Evolutionary conservation across 2,888 invertebrate species (phyloP).

Genomic region (Lepidochrysops patricia): DNA sequence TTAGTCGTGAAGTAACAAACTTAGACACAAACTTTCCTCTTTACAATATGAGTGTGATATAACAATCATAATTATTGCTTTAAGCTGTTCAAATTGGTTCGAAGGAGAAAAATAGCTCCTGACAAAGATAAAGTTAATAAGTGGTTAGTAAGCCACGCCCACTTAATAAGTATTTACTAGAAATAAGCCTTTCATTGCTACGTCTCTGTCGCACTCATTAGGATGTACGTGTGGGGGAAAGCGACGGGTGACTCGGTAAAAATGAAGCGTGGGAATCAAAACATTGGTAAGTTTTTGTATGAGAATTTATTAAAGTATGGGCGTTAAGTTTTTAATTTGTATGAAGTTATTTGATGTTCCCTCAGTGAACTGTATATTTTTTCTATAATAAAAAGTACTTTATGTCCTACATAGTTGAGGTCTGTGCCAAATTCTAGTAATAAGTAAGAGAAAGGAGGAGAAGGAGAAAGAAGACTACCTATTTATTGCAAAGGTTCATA

Average conservation of each 20-base stretch:
- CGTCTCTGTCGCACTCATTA: conserved; percentile 34
- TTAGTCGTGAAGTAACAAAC: no score
- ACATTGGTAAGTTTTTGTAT: conserved; percentile 13
- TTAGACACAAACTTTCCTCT: no score
- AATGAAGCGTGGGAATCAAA: conserved; percentile 45
- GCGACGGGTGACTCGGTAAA: conserved; percentile 28
- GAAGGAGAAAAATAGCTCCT: conserved; percentile 40
- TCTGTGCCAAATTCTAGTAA: no score
- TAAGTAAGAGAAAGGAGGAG: no score
- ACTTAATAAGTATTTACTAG: conserved; percentile 46
- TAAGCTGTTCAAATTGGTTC: background rate
- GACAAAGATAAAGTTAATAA: conserved; percentile 60
- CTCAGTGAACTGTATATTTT: no score
- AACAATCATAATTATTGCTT: background rate
- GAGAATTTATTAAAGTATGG: conserved; percentile 3
- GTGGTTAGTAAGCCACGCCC: conserved; percentile 57
- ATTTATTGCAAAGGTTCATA: no score
- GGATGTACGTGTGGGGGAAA: conserved; percentile 25
- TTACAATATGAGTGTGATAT: no score
- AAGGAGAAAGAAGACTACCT: no score
- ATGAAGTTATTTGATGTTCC: no score
- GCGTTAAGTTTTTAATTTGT: no score
- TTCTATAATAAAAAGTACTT: no score
- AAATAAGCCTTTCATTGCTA: conserved; percentile 38
- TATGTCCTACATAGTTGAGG: no score